Conservation (phyloP, 2,888 invertebrate genomes). For the Erpobdella octoculata region DNA sequence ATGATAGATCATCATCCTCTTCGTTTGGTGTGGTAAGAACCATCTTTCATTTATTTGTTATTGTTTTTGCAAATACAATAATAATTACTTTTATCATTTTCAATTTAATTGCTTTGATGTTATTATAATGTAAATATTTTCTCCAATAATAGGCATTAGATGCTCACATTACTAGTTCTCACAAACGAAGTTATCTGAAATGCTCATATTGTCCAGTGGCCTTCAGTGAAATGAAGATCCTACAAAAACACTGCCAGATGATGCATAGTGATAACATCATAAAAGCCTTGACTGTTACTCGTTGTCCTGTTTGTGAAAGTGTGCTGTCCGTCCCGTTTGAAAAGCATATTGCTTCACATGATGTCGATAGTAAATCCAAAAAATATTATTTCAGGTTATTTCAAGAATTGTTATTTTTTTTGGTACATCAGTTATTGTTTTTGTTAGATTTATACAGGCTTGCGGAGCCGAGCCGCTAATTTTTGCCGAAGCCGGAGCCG, state of each 20-base stretch:
- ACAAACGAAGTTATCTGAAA: not conserved
- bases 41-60: too few species aligned
- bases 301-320: constrained; percentile 13
- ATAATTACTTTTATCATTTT: too few species aligned
- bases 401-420: not conserved
- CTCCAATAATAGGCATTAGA: not conserved
- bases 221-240: not conserved
- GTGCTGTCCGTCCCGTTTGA: not conserved
- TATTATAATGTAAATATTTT: too few species aligned
- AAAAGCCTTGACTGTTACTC: not conserved
- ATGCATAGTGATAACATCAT: not conserved
- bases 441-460: not conserved
- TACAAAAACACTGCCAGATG: not conserved
- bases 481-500: not conserved
- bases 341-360: not conserved
- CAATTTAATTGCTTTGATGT: too few species aligned
- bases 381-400: constrained; percentile 9
- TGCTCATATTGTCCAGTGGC: not conserved
- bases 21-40: too few species aligned
- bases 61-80: too few species aligned
- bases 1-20: too few species aligned
- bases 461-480: not conserved
- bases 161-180: not conserved
- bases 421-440: not conserved
- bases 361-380: constrained; percentile 3